Percentiles rank a stretch among this genome's conserved stretches.
phyloP scores from a whole-genome alignment of 2,888 invertebrate genomes.

The Amphipyra tragopoginis region DNA sequence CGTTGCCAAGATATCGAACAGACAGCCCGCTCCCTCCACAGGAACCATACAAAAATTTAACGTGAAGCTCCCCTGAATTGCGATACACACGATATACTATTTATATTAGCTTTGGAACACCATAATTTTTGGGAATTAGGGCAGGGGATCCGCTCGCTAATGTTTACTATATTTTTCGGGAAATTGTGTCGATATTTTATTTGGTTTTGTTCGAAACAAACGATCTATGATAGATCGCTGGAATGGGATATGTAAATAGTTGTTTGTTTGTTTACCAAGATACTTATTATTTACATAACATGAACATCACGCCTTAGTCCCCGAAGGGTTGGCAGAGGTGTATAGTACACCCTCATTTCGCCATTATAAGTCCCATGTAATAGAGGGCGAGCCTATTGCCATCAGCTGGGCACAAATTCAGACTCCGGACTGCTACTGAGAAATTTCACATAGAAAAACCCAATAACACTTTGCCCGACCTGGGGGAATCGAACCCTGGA shows the following conservation, averaged over 20 bases:
- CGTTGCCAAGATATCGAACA: slow-evolving; percentile 85
- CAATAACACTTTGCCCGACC: too few relatives aligned
- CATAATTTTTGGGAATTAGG: slow-evolving; percentile 42
- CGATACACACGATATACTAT: slow-evolving; percentile 38
- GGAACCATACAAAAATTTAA: slow-evolving; percentile 43
- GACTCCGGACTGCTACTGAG: too few relatives aligned
- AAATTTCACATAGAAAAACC: too few relatives aligned
- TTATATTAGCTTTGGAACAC: slow-evolving; percentile 30
- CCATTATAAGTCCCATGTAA: too few relatives aligned
- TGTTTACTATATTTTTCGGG: slow-evolving; percentile 13
- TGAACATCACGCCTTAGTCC: too few relatives aligned
- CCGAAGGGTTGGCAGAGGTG: too few relatives aligned
- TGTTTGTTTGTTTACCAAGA: slow-evolving; percentile 32
- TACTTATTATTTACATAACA: not conserved
- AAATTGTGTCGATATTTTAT: slow-evolving; percentile 20
- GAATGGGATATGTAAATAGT: slow-evolving; percentile 1
- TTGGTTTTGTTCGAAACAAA: slow-evolving; percentile 1
- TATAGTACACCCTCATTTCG: too few relatives aligned
- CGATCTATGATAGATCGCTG: not conserved
- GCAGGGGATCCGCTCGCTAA: slow-evolving; percentile 17
- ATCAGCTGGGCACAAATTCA: too few relatives aligned
- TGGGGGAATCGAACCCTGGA: too few relatives aligned
- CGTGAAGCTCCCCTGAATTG: slow-evolving; percentile 30
- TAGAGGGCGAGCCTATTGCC: too few relatives aligned
- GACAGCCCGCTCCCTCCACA: slow-evolving; percentile 66